Conservation (phyloP, 35 echinoderm and acorn worm species). For the Acanthaster planci region DNA sequence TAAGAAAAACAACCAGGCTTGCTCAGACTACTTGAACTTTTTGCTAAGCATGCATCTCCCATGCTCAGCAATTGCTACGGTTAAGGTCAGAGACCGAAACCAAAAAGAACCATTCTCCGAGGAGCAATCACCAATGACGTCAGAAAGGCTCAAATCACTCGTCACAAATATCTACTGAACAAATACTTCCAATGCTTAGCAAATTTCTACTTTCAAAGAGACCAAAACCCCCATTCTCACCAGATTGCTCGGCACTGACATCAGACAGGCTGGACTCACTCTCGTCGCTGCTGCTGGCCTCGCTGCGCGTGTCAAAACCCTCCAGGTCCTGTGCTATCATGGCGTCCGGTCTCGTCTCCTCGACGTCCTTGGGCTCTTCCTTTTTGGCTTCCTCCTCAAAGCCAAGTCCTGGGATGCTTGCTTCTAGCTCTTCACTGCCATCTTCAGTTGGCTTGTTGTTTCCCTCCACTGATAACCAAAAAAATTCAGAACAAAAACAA, state of each 20-base stretch:
- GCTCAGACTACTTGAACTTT: no score
- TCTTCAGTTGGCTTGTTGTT: not conserved
- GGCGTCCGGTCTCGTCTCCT: constrained; percentile 33
- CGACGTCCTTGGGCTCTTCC: constrained; percentile 24
- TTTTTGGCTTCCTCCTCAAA: constrained; percentile 31
- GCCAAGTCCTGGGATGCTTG: not conserved
- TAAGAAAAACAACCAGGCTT: no score
- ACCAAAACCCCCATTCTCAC: not conserved
- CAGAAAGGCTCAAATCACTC: no score
- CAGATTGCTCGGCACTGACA: constrained; percentile 15
- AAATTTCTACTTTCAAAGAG: no score
- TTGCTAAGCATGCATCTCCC: no score
- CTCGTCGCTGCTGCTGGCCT: constrained; percentile 72
- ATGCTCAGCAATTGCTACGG: no score
- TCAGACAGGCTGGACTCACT: constrained; percentile 17
- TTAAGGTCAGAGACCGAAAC: no score
- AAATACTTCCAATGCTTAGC: no score
- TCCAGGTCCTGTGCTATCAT: constrained; percentile 58
- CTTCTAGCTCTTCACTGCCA: not conserved
- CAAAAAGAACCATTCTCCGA: no score
- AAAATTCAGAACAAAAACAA: not conserved
- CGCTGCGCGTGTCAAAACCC: constrained; percentile 87
- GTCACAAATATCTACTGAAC: no score
- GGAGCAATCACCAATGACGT: no score
- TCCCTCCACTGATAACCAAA: not conserved